Conservation (phyloP, 2,113 vertebrate genomes). For the Cepphus grylle region DNA sequence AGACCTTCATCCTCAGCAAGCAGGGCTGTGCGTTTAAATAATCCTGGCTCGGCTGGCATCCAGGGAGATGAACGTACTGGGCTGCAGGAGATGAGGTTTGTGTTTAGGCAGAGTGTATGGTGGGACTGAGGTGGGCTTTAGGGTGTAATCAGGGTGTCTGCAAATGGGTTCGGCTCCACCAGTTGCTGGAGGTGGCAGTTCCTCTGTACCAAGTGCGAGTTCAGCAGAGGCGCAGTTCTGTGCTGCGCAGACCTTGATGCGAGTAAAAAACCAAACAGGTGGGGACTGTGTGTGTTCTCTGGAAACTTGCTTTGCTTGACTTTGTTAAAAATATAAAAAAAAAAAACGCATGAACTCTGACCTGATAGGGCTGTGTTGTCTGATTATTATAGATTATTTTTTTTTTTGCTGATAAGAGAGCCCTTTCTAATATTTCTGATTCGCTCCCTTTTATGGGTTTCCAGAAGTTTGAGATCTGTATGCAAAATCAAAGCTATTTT, state of each 20-base stretch:
- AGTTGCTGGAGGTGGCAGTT: neutral
- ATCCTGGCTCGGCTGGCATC: neutral
- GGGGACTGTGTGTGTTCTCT: neutral
- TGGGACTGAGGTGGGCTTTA: neutral
- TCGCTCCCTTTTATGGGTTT: neutral
- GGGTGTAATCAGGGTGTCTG: neutral
- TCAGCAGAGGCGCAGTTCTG: neutral
- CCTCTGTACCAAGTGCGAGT: rapidly evolving
- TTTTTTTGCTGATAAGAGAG: neutral
- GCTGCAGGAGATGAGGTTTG: neutral
- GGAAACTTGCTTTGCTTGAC: neutral
- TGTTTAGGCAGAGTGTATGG: neutral
- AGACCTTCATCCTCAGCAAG: neutral
- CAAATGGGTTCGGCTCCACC: neutral
- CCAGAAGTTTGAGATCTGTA: neutral
- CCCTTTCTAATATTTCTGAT: neutral
- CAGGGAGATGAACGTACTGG: rapidly evolving
- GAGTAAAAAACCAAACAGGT: neutral
- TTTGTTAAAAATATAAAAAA: neutral
- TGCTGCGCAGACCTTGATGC: neutral
- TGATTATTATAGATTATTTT: neutral
- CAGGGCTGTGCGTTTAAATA: neutral
- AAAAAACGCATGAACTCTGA: neutral
- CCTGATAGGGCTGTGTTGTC: neutral
- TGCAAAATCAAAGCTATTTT: neutral